A percentile compares a stretch with the other conserved stretches of the same genome.
phyloP scores from a whole-genome alignment of 2,797 vertebrate species.

The Mormyrus hasselquistii region DNA sequence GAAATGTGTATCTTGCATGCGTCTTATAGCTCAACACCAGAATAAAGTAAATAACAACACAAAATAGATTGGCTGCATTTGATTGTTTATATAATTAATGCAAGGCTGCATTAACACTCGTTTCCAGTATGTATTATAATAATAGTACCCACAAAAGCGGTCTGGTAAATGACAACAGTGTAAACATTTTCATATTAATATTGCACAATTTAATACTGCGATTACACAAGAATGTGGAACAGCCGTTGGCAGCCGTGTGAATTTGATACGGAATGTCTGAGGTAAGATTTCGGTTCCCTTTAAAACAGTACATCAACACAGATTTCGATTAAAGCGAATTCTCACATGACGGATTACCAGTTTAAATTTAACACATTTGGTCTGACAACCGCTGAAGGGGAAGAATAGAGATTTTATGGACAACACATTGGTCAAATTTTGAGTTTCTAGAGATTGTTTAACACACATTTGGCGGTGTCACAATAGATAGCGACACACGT shows the following conservation, averaged over 20 bases:
- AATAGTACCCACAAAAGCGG: slow-evolving; percentile 16
- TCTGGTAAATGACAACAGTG: slow-evolving; percentile 48
- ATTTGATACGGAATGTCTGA: slow-evolving; percentile 54
- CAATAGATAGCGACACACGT: slow-evolving; percentile 43
- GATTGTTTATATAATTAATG: slow-evolving; percentile 15
- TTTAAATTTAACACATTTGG: slow-evolving; percentile 40
- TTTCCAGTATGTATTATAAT: slow-evolving; percentile 14
- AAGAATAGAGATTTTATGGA: not conserved
- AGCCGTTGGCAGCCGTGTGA: slow-evolving; percentile 47
- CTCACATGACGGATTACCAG: slow-evolving; percentile 49
- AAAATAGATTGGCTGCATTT: slow-evolving; percentile 8
- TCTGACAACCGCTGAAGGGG: slow-evolving; percentile 15
- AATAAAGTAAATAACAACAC: not conserved
- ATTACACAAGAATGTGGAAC: slow-evolving; percentile 56
- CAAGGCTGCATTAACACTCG: slow-evolving; percentile 14
- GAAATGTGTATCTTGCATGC: not conserved
- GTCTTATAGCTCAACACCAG: not conserved
- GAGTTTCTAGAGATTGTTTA: slow-evolving; percentile 36
- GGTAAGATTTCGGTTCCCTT: slow-evolving; percentile 50
- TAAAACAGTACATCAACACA: slow-evolving; percentile 54
- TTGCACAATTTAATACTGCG: slow-evolving; percentile 68
- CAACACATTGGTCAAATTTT: slow-evolving; percentile 26
- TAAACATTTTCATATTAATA: slow-evolving; percentile 50
- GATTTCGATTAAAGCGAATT: slow-evolving; percentile 46
- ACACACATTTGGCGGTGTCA: slow-evolving; percentile 39